Evolutionary conservation across 2,113 vertebrate genomes (phyloP), one percentile per base, ranked within the genome.

Genomic region (Lophotis ruficrista): DNA sequence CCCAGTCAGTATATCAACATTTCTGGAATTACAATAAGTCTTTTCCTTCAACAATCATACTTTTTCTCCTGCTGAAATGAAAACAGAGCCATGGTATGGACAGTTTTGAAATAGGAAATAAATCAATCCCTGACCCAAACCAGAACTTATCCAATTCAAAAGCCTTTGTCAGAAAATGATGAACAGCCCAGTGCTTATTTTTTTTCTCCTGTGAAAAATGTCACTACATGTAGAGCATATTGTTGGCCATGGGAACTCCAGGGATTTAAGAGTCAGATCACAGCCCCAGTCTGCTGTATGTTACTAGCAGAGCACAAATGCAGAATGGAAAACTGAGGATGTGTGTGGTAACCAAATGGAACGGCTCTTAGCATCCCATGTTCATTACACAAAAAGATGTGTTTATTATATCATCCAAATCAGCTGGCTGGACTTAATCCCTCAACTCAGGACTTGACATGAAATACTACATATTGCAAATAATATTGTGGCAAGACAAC

Each of bases 81-180:
- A 78, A 92, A 84, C 31, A 50, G 51, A 54, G 35, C 37, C 73
- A 35, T 82, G 70, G 37, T 65, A 53, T n/a, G 48, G 61, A 87
- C 22, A 30, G 33, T 79, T 90, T 75, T 80, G 82, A 90, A 96
- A 89, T 66, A 65, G 61, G 65, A 96, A 83, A 89, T 86, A 90
- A 94, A 77, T 93, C 88, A 95, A 38, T 89, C 81, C 51, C 28
- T 48, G 38, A 58, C 61, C 73, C 85, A 89, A 73, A 18, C 10
- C 91, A 87, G 69, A 93, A 96, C 0, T 1, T 83, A 66, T 61
- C 45, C 18, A 48, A 62, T 82, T 70, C 48, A 89, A 68, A 89
- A 93, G 33, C 41, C 70, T 79, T 61, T 93, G 94, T 95, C 90
- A 89, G 89, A 91, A 95, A 61, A 78, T 75, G 69, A 77, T 90